These are phyloP conservation scores for Propithecus perrieri DNA, from an alignment of 2,797 vertebrate genomes.

Conservation along the genomic window DNA sequence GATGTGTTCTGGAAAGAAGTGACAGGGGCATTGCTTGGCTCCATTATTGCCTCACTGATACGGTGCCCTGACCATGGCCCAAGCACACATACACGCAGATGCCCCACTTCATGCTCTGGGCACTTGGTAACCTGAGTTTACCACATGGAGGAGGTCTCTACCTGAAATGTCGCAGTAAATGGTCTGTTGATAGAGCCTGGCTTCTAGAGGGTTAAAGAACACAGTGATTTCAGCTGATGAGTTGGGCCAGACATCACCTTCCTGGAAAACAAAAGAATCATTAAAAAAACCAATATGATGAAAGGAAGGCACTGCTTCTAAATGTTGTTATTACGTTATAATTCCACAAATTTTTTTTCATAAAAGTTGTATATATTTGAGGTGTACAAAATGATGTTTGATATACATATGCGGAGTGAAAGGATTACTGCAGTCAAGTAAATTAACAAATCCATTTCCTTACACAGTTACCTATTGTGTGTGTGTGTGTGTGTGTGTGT, in stretches of 20 bases:
- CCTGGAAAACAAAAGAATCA: slow-evolving; percentile 82
- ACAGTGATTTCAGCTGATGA: slow-evolving; percentile 86
- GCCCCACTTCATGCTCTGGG: neutral
- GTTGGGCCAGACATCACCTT: slow-evolving; percentile 92
- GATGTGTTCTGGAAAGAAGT: neutral
- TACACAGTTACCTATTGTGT: neutral
- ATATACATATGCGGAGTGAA: neutral
- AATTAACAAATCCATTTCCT: neutral
- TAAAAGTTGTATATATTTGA: neutral
- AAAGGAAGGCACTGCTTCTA: slow-evolving; percentile 11
- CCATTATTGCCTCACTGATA: neutral
- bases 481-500: neutral
- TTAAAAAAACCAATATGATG: neutral
- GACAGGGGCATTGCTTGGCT: neutral
- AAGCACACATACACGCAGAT: neutral
- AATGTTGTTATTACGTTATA: neutral
- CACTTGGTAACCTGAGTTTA: neutral
- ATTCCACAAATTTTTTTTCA: neutral
- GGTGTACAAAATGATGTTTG: neutral
- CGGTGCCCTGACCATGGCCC: fast-evolving
- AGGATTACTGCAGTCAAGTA: neutral
- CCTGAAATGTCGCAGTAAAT: slow-evolving; percentile 92
- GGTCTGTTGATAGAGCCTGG: slow-evolving; percentile 87
- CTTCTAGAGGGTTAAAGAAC: slow-evolving; percentile 89
- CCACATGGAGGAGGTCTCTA: slow-evolving; percentile 58